Evolutionary conservation across 2,113 vertebrate species (phyloP).

Genomic region (Urocynchramus pylzowi): DNA sequence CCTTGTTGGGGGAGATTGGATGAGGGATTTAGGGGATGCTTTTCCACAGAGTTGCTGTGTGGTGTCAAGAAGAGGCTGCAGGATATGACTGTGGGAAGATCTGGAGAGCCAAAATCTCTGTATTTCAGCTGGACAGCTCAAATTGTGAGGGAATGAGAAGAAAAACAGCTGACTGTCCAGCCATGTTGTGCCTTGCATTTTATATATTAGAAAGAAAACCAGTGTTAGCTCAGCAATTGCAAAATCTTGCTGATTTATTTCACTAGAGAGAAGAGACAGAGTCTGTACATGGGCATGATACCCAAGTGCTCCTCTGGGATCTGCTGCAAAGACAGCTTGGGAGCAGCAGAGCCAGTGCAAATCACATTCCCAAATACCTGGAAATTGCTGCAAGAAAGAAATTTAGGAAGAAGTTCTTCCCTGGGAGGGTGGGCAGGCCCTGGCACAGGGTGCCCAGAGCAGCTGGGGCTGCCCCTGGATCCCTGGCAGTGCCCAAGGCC

Average conservation of each 20-base stretch:
- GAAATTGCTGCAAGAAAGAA: not conserved
- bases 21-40: not conserved
- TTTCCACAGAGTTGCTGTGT: not conserved
- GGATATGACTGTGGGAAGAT: not conserved
- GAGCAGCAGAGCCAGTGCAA: not conserved
- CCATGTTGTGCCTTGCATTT: not conserved
- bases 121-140: not conserved
- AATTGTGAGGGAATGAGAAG: not conserved
- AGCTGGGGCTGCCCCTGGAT: not conserved
- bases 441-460: not conserved
- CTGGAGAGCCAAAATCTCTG: not conserved
- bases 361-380: not conserved
- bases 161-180: not conserved
- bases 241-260: not conserved
- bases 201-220: not conserved
- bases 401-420: not conserved
- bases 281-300: rapidly evolving
- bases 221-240: not conserved
- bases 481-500: rapidly evolving
- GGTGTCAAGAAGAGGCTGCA: not conserved
- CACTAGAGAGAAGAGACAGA: not conserved
- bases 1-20: not conserved
- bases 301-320: rapidly evolving
- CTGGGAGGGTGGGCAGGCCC: not conserved
- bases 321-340: not conserved